Conservation (phyloP, 2,113 vertebrate species). For the Acrocephalus kingi region DNA sequence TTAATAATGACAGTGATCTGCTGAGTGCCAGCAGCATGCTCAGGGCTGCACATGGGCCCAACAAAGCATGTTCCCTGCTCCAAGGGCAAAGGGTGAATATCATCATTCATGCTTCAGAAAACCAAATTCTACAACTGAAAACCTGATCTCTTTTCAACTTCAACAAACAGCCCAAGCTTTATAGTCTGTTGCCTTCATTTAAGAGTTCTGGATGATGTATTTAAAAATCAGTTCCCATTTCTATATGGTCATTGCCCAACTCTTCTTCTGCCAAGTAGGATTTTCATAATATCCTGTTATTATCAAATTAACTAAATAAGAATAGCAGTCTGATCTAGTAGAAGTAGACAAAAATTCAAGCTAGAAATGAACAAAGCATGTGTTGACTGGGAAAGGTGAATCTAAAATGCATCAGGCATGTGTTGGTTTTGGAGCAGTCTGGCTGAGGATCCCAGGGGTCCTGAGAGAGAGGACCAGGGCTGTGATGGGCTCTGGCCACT, state of each 20-base stretch:
- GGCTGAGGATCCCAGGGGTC: background rate
- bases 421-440: background rate
- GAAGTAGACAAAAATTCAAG: background rate
- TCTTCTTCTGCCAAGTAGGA: background rate
- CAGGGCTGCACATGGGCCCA: background rate
- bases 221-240: background rate
- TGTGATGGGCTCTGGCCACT: background rate
- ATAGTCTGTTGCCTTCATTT: background rate
- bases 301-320: background rate
- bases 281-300: background rate
- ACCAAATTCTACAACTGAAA: background rate
- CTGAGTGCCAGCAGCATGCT: background rate
- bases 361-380: background rate
- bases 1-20: slow-evolving; percentile 22
- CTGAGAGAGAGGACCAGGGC: background rate
- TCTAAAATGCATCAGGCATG: background rate
- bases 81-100: slow-evolving; percentile 10
- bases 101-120: slow-evolving; percentile 4
- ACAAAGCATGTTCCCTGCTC: background rate
- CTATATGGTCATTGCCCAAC: background rate
- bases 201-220: background rate
- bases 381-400: background rate
- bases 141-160: background rate
- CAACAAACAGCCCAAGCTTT: background rate
- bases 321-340: background rate